Conservation (phyloP, 2,113 vertebrate genomes). For the Aviceda subcristata region DNA sequence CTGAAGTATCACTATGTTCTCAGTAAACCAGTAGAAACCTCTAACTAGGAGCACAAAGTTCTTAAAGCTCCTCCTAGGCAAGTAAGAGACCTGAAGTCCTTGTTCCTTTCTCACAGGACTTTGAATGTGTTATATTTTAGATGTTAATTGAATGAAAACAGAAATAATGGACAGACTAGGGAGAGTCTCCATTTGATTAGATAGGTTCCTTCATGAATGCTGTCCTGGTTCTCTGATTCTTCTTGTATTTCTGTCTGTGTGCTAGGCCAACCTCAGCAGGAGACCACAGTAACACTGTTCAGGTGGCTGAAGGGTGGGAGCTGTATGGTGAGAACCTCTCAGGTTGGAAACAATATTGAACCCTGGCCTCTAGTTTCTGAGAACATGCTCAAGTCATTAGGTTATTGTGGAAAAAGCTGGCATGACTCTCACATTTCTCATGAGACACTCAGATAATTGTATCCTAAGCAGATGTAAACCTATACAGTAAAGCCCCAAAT, state of each 20-base stretch:
- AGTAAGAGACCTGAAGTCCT: neutral
- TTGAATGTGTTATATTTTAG: neutral
- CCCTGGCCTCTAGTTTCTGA: neutral
- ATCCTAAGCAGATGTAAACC: neutral
- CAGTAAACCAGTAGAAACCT: neutral
- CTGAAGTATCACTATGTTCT: neutral
- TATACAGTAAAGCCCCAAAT: neutral
- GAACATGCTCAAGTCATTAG: neutral
- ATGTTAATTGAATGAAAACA: neutral
- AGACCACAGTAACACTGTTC: neutral
- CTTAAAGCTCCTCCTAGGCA: neutral
- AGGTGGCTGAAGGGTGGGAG: neutral
- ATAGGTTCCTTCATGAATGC: neutral
- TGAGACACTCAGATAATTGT: neutral
- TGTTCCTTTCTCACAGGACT: neutral
- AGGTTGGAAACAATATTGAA: neutral
- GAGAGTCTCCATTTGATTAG: neutral
- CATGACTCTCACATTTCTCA: neutral
- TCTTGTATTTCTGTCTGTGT: neutral
- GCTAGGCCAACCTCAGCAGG: neutral
- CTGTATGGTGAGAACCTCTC: neutral
- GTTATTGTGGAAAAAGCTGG: neutral
- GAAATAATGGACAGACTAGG: neutral
- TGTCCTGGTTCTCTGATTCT: neutral
- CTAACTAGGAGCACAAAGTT: neutral